These are phyloP conservation scores for Thaumetopoea pityocampa DNA, from an alignment of 1,140 invertebrate genomes.

Conservation along the genomic window DNA sequence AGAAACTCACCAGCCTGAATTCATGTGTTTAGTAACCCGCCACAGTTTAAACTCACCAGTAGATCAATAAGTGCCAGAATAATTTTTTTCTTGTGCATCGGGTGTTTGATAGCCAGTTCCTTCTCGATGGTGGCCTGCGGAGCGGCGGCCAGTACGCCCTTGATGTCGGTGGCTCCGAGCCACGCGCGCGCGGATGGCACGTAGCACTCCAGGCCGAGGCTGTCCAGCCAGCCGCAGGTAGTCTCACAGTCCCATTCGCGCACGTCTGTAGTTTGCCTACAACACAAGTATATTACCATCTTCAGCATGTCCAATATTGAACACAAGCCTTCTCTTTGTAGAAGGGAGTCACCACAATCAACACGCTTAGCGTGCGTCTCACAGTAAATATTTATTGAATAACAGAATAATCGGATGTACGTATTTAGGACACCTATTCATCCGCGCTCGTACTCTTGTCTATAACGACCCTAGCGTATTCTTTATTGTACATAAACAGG, in stretches of 20 bases:
- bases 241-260: constrained; percentile 89
- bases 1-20: too few species aligned
- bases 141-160: constrained; percentile 81
- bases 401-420: too few species aligned
- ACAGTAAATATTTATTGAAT: too few species aligned
- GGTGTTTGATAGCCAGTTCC: constrained; percentile 89
- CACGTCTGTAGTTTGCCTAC: constrained; percentile 74
- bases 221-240: constrained; percentile 91
- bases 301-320: too few species aligned
- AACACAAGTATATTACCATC: not conserved
- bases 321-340: not conserved
- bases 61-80: constrained; percentile 83
- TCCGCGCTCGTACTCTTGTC: too few species aligned
- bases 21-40: too few species aligned
- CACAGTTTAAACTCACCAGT: constrained; percentile 50
- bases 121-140: constrained; percentile 92
- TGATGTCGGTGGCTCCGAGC: constrained; percentile 85
- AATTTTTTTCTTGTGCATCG: constrained; percentile 94
- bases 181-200: constrained; percentile 85
- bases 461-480: too few species aligned
- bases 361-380: too few species aligned
- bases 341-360: not conserved
- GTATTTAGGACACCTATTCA: too few species aligned
- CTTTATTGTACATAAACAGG: too few species aligned
- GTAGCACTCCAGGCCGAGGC: constrained; percentile 91